Base-by-base conservation (phyloP, 2,888 invertebrate species). In the Sepiola atlantica region DNA sequence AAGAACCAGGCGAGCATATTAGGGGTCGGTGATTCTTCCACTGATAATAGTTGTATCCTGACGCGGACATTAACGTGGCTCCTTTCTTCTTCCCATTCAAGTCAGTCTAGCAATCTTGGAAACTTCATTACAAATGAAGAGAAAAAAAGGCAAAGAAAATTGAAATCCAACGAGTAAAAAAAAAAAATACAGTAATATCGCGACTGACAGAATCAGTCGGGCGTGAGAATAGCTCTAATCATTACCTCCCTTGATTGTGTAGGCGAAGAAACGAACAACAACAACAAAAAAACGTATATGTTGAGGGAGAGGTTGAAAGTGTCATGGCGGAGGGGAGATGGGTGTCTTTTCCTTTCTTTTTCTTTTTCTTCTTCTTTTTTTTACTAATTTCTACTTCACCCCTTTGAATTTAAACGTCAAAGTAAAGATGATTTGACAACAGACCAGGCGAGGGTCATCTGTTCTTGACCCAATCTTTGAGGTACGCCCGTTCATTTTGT, bases 361-460 rank as follows among this genome's bases (percentile, higher is more conserved):
- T n/a, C n/a, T n/a, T n/a, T n/a, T n/a, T n/a, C 20, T 20, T 57
- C 57, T 57, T 57, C 0, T 57, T 61, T 61, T n/a, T 77, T 32
- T n/a, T n/a, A 14, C n/a, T 32, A 77, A 77, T 32, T 21, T 16
- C n/a, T n/a, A 8, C 10, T 16, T n/a, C 77, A n/a, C 10, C 77
- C n/a, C 77, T n/a, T n/a, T 32, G 77, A 77, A 77, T 77, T 77
- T 77, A 77, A 77, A 77, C n/a, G n/a, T 77, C 77, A 77, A 16
- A n/a, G n/a, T 77, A n/a, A 77, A 77, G 77, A 77, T n/a, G 77
- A n/a, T n/a, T 77, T n/a, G 77, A 77, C 77, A 77, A n/a, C n/a
- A 77, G 18, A 16, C 14, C n/a, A 77, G n/a, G 14, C 10, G 77
- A 77, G 77, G n/a, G n/a, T 77, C 77, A n/a, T n/a, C 77, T 77